Evolutionary conservation across 1,140 invertebrate species (phyloP).

Genomic region (Scaptomyza montana): DNA sequence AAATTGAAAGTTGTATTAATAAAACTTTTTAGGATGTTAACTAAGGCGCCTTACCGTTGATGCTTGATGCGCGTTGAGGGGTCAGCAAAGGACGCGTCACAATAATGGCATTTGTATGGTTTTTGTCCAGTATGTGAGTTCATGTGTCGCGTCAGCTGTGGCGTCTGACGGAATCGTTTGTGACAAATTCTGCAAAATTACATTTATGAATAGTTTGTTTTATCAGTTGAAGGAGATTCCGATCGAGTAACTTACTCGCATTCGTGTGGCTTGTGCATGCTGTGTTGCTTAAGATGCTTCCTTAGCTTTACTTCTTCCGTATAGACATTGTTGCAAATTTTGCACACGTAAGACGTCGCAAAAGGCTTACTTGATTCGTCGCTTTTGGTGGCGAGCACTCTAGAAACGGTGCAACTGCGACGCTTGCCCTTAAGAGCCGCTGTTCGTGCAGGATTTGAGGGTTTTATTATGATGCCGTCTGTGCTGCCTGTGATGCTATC

Average conservation of each 20-base stretch:
- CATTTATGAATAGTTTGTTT: not conserved
- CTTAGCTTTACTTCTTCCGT: conserved; percentile 56
- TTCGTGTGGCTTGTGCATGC: conserved; percentile 67
- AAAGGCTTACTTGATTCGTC: not conserved
- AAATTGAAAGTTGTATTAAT: not conserved
- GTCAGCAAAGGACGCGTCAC: conserved; percentile 88
- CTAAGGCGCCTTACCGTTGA: conserved; percentile 82
- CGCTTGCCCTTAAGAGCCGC: not conserved
- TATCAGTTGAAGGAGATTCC: no score
- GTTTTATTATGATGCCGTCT: conserved; percentile 39
- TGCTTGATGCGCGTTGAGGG: conserved; percentile 86
- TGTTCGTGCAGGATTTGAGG: not conserved
- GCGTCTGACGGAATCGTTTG: conserved; percentile 72
- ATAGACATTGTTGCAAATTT: conserved; percentile 64
- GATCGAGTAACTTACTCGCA: conserved; percentile 69
- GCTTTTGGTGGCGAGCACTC: not conserved
- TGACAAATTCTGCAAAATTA: conserved; percentile 65
- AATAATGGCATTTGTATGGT: conserved; percentile 85
- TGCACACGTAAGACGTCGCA: conserved; percentile 42
- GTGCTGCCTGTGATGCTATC: not conserved
- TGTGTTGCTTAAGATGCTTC: conserved; percentile 66
- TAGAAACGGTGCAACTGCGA: not conserved
- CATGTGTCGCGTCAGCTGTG: conserved; percentile 74
- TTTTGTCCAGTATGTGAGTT: conserved; percentile 75
- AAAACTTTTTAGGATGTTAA: not conserved